Evolutionary conservation across 2,113 vertebrate genomes (phyloP).

Genomic region (Calidris pugnax): DNA sequence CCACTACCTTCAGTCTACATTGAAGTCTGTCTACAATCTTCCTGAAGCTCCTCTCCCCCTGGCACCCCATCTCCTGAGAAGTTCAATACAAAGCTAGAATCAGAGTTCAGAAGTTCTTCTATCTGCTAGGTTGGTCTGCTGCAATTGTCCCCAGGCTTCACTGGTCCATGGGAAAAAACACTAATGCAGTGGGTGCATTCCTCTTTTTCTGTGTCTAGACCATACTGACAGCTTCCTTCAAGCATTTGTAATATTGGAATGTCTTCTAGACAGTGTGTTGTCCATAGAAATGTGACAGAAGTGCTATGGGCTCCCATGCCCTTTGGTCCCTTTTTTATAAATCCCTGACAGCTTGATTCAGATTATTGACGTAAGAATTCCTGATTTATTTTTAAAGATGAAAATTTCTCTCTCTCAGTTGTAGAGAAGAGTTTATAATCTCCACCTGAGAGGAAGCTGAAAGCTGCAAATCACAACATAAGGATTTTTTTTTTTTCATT

Average conservation of each 20-base stretch:
- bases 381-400: background rate
- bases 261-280: background rate
- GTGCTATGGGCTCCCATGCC: background rate
- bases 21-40: background rate
- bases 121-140: background rate
- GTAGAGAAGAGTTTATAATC: background rate
- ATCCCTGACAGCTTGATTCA: background rate
- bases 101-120: background rate
- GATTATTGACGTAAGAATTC: background rate
- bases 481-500: background rate
- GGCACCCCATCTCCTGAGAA: background rate
- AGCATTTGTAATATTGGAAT: background rate
- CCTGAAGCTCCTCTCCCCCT: background rate
- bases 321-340: background rate
- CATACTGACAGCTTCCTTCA: background rate
- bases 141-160: background rate
- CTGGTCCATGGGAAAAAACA: background rate
- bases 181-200: background rate
- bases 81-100: background rate
- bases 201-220: background rate
- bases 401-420: background rate
- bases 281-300: background rate
- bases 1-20: accelerated
- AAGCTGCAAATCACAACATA: background rate
- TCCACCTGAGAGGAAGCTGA: background rate